Evolutionary conservation across 2,113 vertebrate genomes (phyloP).

Genomic region (Tautogolabrus adspersus): DNA sequence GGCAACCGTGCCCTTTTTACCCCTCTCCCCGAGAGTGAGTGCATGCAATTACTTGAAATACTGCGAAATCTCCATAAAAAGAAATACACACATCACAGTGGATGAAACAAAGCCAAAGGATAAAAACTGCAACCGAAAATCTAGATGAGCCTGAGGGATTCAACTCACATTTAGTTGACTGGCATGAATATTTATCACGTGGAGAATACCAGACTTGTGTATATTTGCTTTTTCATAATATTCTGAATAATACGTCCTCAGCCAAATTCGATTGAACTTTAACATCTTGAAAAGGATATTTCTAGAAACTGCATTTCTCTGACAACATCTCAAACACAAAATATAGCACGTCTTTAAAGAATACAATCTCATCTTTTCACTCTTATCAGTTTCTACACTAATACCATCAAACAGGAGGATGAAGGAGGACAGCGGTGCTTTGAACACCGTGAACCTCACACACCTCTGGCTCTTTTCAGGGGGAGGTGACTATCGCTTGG

Average conservation of each 20-base stretch:
- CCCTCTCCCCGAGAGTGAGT: conserved; percentile 4
- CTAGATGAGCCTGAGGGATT: conserved; percentile 17
- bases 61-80: conserved; percentile 53
- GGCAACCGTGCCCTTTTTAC: conserved; percentile 47
- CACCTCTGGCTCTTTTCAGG: conserved; percentile 73
- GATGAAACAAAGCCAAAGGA: conserved; percentile 53
- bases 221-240: conserved; percentile 16
- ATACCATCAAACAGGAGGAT: conserved; percentile 49
- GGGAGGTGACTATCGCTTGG: conserved; percentile 76
- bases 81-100: neutral
- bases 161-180: conserved; percentile 42
- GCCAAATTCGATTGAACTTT: neutral
- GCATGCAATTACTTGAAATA: conserved; percentile 66
- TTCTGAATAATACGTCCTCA: neutral
- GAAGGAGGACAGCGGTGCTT: conserved; percentile 69
- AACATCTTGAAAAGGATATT: neutral
- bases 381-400: conserved; percentile 11
- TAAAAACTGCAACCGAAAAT: conserved; percentile 28
- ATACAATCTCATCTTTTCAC: neutral
- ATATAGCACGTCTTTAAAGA: neutral
- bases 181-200: conserved; percentile 41
- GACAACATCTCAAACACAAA: neutral
- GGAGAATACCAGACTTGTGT: conserved; percentile 11
- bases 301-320: neutral
- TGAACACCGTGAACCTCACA: conserved; percentile 68